A percentile compares a stretch with the other conserved stretches of the same genome.
phyloP scores from a whole-genome alignment of 2,888 invertebrate species.

The Sarcophaga subvicina region DNA sequence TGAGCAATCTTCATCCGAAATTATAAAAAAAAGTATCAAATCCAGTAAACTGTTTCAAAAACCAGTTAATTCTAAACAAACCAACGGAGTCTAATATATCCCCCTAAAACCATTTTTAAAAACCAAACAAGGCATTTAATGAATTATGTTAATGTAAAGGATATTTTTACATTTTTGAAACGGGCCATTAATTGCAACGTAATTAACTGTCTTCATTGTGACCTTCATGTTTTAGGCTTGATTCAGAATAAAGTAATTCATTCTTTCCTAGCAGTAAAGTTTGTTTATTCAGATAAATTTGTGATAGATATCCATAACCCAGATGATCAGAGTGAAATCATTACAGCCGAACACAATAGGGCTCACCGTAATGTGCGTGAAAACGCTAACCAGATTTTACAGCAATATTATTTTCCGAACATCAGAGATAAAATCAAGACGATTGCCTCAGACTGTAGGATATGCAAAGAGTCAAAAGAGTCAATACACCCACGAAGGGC shows the following conservation, averaged over 20 bases:
- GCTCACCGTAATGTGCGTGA: constrained; percentile 36
- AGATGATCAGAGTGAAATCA: constrained; percentile 58
- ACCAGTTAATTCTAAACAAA: constrained; percentile 50
- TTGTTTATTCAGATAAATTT: constrained; percentile 31
- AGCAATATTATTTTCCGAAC: no score
- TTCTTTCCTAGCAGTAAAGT: constrained; percentile 61
- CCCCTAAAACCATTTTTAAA: constrained; percentile 6
- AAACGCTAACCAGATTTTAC: constrained; percentile 2
- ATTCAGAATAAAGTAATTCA: constrained; percentile 28
- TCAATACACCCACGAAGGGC: neutral
- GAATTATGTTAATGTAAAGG: constrained; percentile 16
- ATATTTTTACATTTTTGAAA: no score
- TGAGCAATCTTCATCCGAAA: constrained; percentile 50
- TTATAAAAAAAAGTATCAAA: constrained; percentile 48
- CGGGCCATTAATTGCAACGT: no score
- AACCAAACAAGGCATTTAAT: constrained; percentile 9
- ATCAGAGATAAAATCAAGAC: no score
- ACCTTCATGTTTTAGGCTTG: constrained; percentile 4
- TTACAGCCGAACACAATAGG: constrained; percentile 49
- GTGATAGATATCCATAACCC: constrained; percentile 53
- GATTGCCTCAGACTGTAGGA: no score
- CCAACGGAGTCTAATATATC: neutral
- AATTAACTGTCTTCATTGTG: neutral
- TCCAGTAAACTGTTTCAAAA: constrained; percentile 62
- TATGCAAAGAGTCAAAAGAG: no score